phyloP scores from a whole-genome alignment of 2,113 vertebrate genomes.

The Noturus placidus region DNA sequence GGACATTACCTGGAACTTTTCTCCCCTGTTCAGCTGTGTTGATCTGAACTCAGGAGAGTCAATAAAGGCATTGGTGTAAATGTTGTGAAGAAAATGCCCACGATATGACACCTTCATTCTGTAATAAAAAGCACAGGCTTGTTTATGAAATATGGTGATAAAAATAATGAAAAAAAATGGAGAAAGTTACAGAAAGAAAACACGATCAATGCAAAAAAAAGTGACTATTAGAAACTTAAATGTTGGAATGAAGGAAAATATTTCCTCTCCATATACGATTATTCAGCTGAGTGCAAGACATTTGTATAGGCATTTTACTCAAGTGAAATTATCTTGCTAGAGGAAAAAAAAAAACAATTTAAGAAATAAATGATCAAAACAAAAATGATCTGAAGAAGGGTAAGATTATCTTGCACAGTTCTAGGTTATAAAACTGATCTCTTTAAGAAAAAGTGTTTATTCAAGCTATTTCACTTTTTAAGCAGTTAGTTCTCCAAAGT shows the following conservation, averaged over 20 bases:
- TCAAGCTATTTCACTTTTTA: background rate
- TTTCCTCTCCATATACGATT: background rate
- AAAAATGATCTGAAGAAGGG: background rate
- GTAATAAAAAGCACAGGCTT: slow-evolving; percentile 50
- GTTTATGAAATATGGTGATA: slow-evolving; percentile 18
- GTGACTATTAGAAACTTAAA: background rate
- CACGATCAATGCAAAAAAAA: background rate
- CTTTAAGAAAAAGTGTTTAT: background rate
- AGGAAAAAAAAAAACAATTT: background rate
- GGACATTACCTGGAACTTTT: slow-evolving; percentile 93
- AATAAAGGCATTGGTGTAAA: slow-evolving; percentile 96
- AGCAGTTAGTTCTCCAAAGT: background rate
- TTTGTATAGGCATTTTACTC: background rate
- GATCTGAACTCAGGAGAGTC: slow-evolving; percentile 98
- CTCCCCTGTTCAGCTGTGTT: slow-evolving; percentile 92
- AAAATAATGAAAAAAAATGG: too few species aligned
- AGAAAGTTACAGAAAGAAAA: background rate
- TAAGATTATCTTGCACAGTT: background rate
- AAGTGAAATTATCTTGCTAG: background rate
- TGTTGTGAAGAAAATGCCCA: slow-evolving; percentile 98
- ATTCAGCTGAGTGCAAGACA: background rate
- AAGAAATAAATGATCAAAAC: background rate
- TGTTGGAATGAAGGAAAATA: background rate
- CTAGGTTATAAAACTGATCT: background rate
- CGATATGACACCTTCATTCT: slow-evolving; percentile 98